These are phyloP conservation scores for Stenurella melanura DNA, from an alignment of 2,888 invertebrate species.

Conservation along the genomic window DNA sequence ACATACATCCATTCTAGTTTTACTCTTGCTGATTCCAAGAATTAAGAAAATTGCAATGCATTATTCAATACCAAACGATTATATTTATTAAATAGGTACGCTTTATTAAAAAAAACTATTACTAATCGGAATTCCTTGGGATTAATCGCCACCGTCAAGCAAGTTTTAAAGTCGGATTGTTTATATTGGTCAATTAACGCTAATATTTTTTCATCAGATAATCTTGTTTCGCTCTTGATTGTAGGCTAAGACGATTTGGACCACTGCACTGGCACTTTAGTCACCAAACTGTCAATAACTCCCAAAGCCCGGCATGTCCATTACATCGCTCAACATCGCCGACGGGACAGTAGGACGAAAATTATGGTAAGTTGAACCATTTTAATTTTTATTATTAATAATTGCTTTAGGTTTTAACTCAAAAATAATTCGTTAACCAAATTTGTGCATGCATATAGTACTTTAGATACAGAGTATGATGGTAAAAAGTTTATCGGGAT, in stretches of 20 bases:
- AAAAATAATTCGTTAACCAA: too few relatives aligned
- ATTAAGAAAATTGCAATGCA: conserved; percentile 5
- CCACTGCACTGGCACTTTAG: not conserved
- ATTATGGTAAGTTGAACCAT: conserved; percentile 58
- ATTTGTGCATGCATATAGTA: too few relatives aligned
- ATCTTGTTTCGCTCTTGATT: conserved; percentile 12
- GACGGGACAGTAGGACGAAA: conserved; percentile 65
- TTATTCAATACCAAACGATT: not conserved
- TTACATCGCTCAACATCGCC: conserved; percentile 66
- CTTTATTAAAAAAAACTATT: not conserved
- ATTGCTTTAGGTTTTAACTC: too few relatives aligned
- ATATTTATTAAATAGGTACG: not conserved
- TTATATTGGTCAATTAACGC: not conserved
- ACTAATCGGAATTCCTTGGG: not conserved
- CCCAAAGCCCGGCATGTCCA: conserved; percentile 59
- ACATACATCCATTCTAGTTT: too few relatives aligned
- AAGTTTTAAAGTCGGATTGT: not conserved
- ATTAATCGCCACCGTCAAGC: not conserved
- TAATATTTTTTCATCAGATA: conserved; percentile 20
- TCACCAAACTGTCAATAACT: not conserved
- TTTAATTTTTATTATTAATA: not conserved
- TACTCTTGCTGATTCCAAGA: not conserved
- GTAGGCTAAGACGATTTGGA: conserved; percentile 22
- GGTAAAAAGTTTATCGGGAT: too few relatives aligned
- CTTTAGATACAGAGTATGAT: too few relatives aligned